Base-by-base conservation (phyloP, 2,113 vertebrate genomes). In the Crocuta crocuta region DNA sequence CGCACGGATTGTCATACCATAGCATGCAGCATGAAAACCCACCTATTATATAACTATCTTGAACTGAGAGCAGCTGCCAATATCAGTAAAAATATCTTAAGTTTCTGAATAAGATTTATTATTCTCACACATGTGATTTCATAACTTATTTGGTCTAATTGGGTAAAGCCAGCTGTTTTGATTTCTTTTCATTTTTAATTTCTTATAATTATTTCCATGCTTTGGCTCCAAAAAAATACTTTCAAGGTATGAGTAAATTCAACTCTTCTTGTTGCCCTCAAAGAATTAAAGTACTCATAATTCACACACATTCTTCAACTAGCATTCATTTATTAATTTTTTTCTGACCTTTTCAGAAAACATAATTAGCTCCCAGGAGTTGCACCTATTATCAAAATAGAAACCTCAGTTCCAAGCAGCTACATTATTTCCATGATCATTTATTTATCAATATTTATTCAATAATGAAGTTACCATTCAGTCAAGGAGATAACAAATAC, bases 61-160 rank as follows among this genome's bases (percentile, higher is more conserved):
- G 26, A 23, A 89, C 26, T 26, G 12, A 50, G 33, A 73, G 58
- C 19, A 83, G 43, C 28, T 65, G 63, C 71, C 17, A 26, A 16
- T 93, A 80, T 66, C 33, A 88, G n/a, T 71, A 50, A 79, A 87
- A 93, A 71, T 33, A 79, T 24, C 11, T 50, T 24, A 86, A 58
- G 16, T 76, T 50, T 82, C 43, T 83, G 48, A 43, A 68, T 39
- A 65, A 84, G 2, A 17, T 39, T 85, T 35, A 9, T 87, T 82
- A 79, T 91, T 93, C 63, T 96, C 45, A 50, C 26, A 95, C 48
- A 55, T 88, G 74, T 95, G 76, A 50, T 93, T 93, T 73, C 76
- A 48, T 39, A 95, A 43, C 2, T 17, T 76, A 73, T 10, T 87
- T 88, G 55, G 24, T 35, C 43, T 33, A 84, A 48, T 17, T 96